phyloP scores from a whole-genome alignment of 2,888 invertebrate genomes.

The Cryptus armator region DNA sequence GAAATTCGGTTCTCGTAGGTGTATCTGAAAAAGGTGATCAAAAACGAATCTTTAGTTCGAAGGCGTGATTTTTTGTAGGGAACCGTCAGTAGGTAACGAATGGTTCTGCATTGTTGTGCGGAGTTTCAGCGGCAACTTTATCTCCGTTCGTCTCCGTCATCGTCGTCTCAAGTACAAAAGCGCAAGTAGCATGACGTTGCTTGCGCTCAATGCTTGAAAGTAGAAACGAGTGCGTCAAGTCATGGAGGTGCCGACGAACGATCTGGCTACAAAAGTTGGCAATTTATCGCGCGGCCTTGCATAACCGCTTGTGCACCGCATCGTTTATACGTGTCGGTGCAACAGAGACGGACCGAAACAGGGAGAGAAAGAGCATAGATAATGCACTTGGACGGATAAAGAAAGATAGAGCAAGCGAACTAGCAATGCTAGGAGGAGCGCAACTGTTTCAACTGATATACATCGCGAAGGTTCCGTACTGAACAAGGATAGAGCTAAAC shows the following conservation, averaged over 20 bases:
- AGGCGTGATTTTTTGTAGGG: no score
- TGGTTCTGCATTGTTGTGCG: neutral
- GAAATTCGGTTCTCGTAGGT: no score
- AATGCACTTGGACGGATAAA: neutral
- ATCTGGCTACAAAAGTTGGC: slow-evolving; percentile 75
- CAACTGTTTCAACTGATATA: slow-evolving; percentile 16
- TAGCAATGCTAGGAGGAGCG: neutral
- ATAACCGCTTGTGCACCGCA: slow-evolving; percentile 63
- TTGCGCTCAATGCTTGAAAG: slow-evolving; percentile 11
- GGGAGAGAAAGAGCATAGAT: slow-evolving; percentile 22
- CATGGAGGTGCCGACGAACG: slow-evolving; percentile 55
- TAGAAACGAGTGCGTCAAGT: slow-evolving; percentile 25
- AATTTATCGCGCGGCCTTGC: slow-evolving; percentile 73
- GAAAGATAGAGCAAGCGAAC: neutral
- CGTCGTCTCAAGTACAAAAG: neutral
- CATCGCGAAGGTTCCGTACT: slow-evolving; percentile 33
- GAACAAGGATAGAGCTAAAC: slow-evolving; percentile 63
- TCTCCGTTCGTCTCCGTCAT: neutral
- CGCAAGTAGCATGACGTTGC: slow-evolving; percentile 35
- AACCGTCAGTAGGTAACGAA: neutral
- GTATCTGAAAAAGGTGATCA: no score
- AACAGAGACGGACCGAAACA: slow-evolving; percentile 36
- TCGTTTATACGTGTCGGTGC: neutral
- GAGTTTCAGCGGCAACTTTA: neutral
- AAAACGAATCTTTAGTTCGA: no score